Evolutionary conservation across 2,113 vertebrate genomes (phyloP).

Genomic region (Mastomys coucha): DNA sequence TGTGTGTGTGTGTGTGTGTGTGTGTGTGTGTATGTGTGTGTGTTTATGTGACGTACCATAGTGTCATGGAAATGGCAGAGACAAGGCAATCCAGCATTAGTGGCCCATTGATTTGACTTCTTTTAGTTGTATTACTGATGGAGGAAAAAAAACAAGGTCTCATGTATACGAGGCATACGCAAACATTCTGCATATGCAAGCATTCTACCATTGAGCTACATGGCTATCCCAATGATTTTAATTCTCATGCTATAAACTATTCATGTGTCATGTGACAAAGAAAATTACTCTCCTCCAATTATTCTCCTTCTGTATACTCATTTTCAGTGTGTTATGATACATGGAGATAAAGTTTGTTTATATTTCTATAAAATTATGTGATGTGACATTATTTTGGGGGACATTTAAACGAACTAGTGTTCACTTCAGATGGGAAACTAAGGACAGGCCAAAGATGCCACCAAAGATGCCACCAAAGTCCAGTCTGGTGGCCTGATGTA

Average conservation of each 20-base stretch:
- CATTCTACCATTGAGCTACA: not conserved
- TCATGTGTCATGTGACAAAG: not conserved
- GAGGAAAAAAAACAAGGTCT: not conserved
- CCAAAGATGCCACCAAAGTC: not conserved
- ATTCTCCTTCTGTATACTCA: not conserved
- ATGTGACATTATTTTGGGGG: not conserved
- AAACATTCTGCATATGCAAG: not conserved
- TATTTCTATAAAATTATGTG: not conserved
- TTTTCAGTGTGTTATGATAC: conserved; percentile 7
- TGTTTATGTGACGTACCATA: too few species aligned
- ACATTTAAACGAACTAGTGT: not conserved
- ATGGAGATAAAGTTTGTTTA: not conserved
- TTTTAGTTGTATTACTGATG: not conserved
- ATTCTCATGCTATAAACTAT: not conserved
- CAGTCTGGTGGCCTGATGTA: too few species aligned
- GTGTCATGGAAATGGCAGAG: not conserved
- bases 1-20: too few species aligned
- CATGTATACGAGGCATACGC: not conserved
- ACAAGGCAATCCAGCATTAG: not conserved
- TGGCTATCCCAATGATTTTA: not conserved
- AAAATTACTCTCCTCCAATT: not conserved
- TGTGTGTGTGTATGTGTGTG: too few species aligned
- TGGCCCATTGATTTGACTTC: not conserved
- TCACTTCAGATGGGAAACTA: not conserved
- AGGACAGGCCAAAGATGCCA: not conserved